These are phyloP conservation scores for Bellardia bayeri DNA, from an alignment of 2,888 invertebrate genomes.

Conservation along the genomic window DNA sequence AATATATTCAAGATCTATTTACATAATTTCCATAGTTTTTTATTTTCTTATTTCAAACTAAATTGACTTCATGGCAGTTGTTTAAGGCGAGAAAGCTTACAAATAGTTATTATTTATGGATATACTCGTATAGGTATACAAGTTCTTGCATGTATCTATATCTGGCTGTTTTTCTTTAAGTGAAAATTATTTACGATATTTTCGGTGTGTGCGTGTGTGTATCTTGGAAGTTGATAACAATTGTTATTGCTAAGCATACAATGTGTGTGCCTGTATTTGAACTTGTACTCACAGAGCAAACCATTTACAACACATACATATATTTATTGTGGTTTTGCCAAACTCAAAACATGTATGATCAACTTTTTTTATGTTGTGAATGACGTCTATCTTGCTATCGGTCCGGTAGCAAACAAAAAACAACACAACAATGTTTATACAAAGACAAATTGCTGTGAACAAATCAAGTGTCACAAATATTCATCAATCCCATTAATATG, in stretches of 20 bases:
- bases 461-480: conserved; percentile 38
- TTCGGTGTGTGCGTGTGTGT: neutral
- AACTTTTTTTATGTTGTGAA: conserved; percentile 45
- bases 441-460: conserved; percentile 47
- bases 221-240: conserved; percentile 40
- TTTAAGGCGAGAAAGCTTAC: conserved; percentile 52
- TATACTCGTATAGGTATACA: neutral
- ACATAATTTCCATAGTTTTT: conserved; percentile 35
- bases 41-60: conserved; percentile 16
- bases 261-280: conserved; percentile 26
- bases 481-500: conserved; percentile 14
- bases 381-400: conserved; percentile 50
- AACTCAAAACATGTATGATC: conserved; percentile 59
- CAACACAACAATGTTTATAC: neutral
- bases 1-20: conserved; percentile 34
- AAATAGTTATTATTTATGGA: neutral
- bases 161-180: neutral
- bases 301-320: conserved; percentile 39
- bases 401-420: conserved; percentile 10
- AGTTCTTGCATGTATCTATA: neutral
- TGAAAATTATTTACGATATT: conserved; percentile 45
- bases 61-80: conserved; percentile 38
- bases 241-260: too few relatives aligned
- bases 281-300: conserved; percentile 44
- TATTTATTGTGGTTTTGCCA: conserved; percentile 46